Conservation (phyloP, 2,113 vertebrate genomes). For the Mixornis gularis region DNA sequence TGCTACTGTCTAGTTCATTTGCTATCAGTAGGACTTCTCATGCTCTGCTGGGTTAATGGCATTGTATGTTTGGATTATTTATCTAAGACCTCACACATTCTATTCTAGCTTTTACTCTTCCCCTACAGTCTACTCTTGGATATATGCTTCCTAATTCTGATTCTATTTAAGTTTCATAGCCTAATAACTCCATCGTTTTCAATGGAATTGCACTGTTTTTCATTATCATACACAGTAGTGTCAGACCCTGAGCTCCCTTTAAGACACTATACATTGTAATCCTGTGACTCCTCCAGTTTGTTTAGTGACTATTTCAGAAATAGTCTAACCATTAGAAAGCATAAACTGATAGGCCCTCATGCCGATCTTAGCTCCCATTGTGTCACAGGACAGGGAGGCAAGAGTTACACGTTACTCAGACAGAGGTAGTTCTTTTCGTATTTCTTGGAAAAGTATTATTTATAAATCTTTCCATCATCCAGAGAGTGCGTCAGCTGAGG, state of each 20-base stretch:
- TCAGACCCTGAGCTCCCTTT: neutral
- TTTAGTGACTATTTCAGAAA: neutral
- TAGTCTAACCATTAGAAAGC: neutral
- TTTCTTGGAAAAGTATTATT: neutral
- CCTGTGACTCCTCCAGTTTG: neutral
- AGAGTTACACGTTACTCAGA: neutral
- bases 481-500: neutral
- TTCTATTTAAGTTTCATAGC: neutral
- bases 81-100: neutral
- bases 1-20: neutral
- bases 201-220: neutral
- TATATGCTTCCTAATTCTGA: neutral
- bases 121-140: neutral
- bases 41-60: neutral
- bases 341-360: neutral
- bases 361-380: neutral
- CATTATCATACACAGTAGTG: accelerated
- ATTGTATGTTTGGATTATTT: neutral
- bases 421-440: neutral
- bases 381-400: neutral
- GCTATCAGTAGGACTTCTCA: neutral
- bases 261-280: neutral
- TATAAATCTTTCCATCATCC: neutral
- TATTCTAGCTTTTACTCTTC: neutral
- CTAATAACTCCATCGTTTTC: neutral